phyloP scores from a whole-genome alignment of 2,888 invertebrate species.

The Ferrisia virgata region DNA sequence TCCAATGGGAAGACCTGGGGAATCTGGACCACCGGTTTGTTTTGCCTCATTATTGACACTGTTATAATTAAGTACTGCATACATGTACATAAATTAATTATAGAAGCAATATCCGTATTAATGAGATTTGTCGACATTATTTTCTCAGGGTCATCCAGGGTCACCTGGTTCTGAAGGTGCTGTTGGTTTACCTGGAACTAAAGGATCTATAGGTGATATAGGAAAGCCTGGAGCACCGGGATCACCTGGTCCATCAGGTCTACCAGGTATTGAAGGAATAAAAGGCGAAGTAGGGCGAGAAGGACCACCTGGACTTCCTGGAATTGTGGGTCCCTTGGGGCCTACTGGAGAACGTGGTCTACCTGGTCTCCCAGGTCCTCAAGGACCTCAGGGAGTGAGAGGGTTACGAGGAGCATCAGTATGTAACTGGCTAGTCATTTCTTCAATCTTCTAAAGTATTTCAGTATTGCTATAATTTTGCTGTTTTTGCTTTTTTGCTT shows the following conservation, averaged over 20 bases:
- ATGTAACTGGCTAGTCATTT: background rate
- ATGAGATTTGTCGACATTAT: background rate
- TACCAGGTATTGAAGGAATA: constrained; percentile 69
- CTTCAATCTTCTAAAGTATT: background rate
- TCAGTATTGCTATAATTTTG: background rate
- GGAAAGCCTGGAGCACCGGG: constrained; percentile 59
- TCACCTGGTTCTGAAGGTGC: constrained; percentile 70
- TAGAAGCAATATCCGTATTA: constrained; percentile 50
- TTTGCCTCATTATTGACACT: background rate
- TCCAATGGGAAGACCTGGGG: constrained; percentile 53
- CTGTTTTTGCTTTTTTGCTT: background rate
- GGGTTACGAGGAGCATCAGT: constrained; percentile 72
- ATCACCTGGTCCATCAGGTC: constrained; percentile 59
- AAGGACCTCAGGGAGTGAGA: constrained; percentile 70
- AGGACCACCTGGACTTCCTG: constrained; percentile 52
- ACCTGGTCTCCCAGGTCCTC: constrained; percentile 65
- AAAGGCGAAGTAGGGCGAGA: constrained; percentile 67
- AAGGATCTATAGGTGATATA: constrained; percentile 74
- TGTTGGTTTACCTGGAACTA: constrained; percentile 67
- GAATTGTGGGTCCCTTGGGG: constrained; percentile 47
- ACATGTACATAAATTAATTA: background rate
- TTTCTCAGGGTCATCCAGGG: constrained; percentile 55
- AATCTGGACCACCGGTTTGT: constrained; percentile 56
- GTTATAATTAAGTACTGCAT: background rate
- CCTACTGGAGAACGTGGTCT: constrained; percentile 58